Evolutionary conservation across 2,113 vertebrate species (phyloP), one percentile per base, ranked within the genome.

Genomic region (Psilopsiagon aurifrons): DNA sequence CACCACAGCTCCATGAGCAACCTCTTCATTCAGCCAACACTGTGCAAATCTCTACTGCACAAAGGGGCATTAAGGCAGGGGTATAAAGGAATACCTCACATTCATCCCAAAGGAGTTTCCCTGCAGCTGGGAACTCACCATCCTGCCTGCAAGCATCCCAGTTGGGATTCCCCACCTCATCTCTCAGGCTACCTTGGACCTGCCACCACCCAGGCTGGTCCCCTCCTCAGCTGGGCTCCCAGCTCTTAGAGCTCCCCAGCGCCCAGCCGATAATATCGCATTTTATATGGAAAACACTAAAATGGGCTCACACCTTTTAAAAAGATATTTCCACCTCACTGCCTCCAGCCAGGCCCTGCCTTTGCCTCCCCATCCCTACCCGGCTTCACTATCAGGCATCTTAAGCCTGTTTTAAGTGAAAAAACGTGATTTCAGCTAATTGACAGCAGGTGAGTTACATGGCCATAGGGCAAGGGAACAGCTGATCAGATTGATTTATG

Each of bases 391-490:
- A 69, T 49, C 83, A 52, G 77, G 63, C 80, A 87, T 92, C 94
- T 97, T 97, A 97, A 97, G 95, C 93, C 93, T 28, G 43, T 87
- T 91, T 97, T 98, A 98, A 98, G 98, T 98, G 95, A 97, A 98
- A 98, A 96, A 97, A 97, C 39, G 82, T 98, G 97, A 98, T 97
- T 97, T 94, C 37, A n/a, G 88, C 96, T 98, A 98, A 98, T 98
- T 97, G 97, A 96, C 98, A 98, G 97, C 98, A 98, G 97, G 97
- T 97, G 97, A 97, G 79, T 86, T 77, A 6, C 27, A 28, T 51
- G 96, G 95, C 96, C 94, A 94, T 22, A 83, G 75, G 79, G 91
- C 93, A 71, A 59, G 49, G 96, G 88, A 89, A 47, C 67, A 87
- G 92, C 97, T 92, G 95, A 89, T 94, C 90, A 90, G 57, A 19